A percentile compares a stretch with the other conserved stretches of the same genome.
phyloP scores from a whole-genome alignment of 2,888 invertebrate species.

The Drosophila siamana region DNA sequence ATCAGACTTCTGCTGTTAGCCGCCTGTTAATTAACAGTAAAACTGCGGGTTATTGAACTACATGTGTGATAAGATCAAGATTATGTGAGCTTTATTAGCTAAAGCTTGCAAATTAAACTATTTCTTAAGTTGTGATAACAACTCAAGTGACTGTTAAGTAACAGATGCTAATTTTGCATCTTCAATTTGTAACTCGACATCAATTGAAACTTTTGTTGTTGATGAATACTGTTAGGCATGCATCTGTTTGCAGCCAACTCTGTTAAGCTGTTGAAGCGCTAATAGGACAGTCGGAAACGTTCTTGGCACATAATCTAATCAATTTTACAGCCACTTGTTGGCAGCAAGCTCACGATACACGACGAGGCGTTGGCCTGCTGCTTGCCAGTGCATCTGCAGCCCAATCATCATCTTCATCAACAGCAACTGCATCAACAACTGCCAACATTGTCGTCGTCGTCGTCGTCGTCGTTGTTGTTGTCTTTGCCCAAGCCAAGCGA shows the following conservation, averaged over 20 bases:
- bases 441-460: slow-evolving; percentile 29
- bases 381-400: slow-evolving; percentile 44
- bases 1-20: background rate
- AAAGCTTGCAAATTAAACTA: background rate
- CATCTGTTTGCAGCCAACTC: background rate
- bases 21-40: background rate
- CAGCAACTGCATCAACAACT: slow-evolving; percentile 18
- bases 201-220: too few species aligned
- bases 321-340: slow-evolving; percentile 36
- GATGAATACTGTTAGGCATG: too few species aligned
- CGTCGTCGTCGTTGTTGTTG: background rate
- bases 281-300: slow-evolving; percentile 6
- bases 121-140: background rate
- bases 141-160: background rate
- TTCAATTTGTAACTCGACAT: background rate
- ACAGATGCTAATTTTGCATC: background rate
- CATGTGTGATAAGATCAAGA: background rate
- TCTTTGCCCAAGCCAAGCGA: slow-evolving; percentile 43
- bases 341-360: slow-evolving; percentile 10
- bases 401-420: slow-evolving; percentile 31
- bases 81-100: background rate
- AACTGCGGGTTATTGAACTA: background rate
- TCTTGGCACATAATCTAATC: slow-evolving; percentile 35
- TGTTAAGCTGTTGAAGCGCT: slow-evolving; percentile 5
- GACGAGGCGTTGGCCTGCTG: slow-evolving; percentile 49